Conservation (phyloP, 1,140 invertebrate genomes). For the Ceratitis capitata region DNA sequence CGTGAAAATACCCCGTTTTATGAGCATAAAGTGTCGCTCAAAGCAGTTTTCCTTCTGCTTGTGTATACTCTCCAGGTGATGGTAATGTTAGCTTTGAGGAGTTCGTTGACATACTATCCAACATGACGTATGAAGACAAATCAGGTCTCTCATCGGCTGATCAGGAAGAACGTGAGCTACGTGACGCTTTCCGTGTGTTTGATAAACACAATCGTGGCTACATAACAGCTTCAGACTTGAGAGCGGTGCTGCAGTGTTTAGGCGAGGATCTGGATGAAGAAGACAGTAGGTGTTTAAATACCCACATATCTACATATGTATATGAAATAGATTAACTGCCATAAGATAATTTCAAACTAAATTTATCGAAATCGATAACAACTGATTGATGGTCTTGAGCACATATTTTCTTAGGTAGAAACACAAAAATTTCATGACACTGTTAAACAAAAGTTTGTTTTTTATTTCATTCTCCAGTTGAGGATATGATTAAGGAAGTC, state of each 20-base stretch:
- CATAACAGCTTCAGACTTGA: slow-evolving; percentile 84
- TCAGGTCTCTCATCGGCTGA: slow-evolving; percentile 72
- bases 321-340: neutral
- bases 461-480: slow-evolving; percentile 70
- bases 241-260: slow-evolving; percentile 84
- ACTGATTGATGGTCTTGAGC: neutral
- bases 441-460: neutral
- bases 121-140: slow-evolving; percentile 72
- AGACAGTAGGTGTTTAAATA: slow-evolving; percentile 72
- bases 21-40: neutral
- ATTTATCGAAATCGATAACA: neutral
- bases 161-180: slow-evolving; percentile 85
- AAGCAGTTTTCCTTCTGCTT: neutral
- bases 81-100: slow-evolving; percentile 92
- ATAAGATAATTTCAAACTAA: neutral
- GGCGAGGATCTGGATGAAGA: slow-evolving; percentile 87
- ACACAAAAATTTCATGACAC: neutral
- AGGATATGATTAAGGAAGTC: slow-evolving; percentile 93
- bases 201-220: slow-evolving; percentile 89
- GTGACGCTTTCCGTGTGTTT: slow-evolving; percentile 87
- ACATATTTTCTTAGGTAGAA: neutral
- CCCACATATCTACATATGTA: neutral
- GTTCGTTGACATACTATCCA: slow-evolving; percentile 90
- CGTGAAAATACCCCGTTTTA: neutral
- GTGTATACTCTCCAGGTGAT: slow-evolving; percentile 73